Conservation (phyloP, 2,113 vertebrate genomes). For the Amazona vittata region DNA sequence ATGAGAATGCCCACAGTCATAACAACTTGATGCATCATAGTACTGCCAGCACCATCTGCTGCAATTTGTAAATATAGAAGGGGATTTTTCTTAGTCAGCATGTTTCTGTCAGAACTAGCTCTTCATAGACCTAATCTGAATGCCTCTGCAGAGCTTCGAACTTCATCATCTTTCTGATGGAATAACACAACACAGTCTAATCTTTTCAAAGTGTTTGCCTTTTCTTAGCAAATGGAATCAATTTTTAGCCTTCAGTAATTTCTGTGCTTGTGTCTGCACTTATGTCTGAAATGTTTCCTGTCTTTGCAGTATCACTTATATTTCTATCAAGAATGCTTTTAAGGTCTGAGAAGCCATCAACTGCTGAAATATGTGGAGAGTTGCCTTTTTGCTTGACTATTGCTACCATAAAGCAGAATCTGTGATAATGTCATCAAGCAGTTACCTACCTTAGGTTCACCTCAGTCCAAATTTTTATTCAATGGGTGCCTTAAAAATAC, state of each 20-base stretch:
- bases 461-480: not conserved
- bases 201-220: not conserved
- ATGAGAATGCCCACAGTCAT: slow-evolving; percentile 22
- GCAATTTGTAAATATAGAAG: slow-evolving; percentile 60
- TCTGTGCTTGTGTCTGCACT: slow-evolving; percentile 14
- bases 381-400: not conserved
- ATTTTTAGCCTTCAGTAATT: slow-evolving; percentile 49
- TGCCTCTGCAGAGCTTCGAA: not conserved
- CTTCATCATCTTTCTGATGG: slow-evolving; percentile 28
- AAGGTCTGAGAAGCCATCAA: not conserved
- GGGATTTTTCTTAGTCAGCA: slow-evolving; percentile 65
- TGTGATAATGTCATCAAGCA: not conserved
- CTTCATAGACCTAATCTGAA: slow-evolving; percentile 6
- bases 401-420: not conserved
- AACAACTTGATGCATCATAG: slow-evolving; percentile 32
- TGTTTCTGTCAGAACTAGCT: slow-evolving; percentile 52
- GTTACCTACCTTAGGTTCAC: not conserved
- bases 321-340: slow-evolving; percentile 13
- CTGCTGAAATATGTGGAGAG: not conserved
- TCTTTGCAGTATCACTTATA: not conserved
- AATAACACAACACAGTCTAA: not conserved
- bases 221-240: slow-evolving; percentile 26
- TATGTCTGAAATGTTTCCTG: slow-evolving; percentile 8
- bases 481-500: not conserved
- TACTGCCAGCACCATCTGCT: slow-evolving; percentile 61